Evolutionary conservation across 2,113 vertebrate genomes (phyloP).

Genomic region (Gymnarchus niloticus): DNA sequence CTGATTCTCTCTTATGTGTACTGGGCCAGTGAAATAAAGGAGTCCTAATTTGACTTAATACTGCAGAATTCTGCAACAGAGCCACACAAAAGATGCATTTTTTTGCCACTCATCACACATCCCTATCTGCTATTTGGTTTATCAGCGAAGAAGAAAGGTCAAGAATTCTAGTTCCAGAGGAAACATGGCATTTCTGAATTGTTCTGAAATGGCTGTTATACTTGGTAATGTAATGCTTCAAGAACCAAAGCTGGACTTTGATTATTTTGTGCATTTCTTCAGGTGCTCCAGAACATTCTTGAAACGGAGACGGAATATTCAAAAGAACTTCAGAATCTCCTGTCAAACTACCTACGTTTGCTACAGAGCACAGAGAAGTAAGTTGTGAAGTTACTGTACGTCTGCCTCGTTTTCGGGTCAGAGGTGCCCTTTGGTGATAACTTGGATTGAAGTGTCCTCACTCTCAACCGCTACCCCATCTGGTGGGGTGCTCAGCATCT

Average conservation of each 20-base stretch:
- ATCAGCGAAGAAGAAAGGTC: not conserved
- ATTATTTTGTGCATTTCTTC: conserved; percentile 16
- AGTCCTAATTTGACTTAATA: not conserved
- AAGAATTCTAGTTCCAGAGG: not conserved
- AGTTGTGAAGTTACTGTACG: conserved; percentile 36
- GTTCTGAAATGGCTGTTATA: not conserved
- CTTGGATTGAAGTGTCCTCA: not conserved
- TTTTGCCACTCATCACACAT: not conserved
- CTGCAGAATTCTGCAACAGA: not conserved
- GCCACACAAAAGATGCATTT: not conserved
- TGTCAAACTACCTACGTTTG: conserved; percentile 80
- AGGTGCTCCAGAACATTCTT: conserved; percentile 97
- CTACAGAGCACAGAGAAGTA: conserved; percentile 90
- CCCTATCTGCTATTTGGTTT: not conserved
- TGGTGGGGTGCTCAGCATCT: not conserved
- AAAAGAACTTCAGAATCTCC: conserved; percentile 85
- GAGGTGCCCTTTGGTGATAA: not conserved
- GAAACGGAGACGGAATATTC: conserved; percentile 91
- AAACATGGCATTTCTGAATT: not conserved
- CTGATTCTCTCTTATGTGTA: not conserved
- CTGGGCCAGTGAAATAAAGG: not conserved
- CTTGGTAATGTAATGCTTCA: not conserved
- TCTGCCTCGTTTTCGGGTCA: not conserved
- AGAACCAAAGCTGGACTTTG: not conserved
- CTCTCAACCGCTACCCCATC: not conserved